phyloP scores from a whole-genome alignment of 2,888 invertebrate genomes.

The Drosophila siamana region DNA sequence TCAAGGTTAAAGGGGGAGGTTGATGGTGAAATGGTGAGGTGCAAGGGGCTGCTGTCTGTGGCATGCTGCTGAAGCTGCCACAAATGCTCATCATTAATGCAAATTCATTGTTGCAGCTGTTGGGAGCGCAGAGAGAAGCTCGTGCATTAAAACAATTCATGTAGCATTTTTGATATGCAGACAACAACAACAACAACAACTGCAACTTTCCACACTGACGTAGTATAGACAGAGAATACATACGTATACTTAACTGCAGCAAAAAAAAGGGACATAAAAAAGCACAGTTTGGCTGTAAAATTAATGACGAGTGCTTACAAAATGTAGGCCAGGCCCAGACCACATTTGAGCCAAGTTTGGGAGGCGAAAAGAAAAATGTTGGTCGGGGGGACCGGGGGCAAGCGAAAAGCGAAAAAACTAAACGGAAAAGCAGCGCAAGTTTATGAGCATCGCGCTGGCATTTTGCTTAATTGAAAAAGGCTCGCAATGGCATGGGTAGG shows the following conservation, averaged over 20 bases:
- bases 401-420: slow-evolving; percentile 24
- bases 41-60: slow-evolving; percentile 18
- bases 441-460: slow-evolving; percentile 69
- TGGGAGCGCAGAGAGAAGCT: slow-evolving; percentile 29
- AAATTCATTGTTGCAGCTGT: slow-evolving; percentile 73
- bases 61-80: slow-evolving; percentile 26
- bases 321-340: slow-evolving; percentile 69
- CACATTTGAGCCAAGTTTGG: slow-evolving; percentile 41
- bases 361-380: slow-evolving; percentile 7
- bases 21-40: slow-evolving; percentile 1
- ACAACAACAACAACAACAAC: slow-evolving; percentile 32
- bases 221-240: slow-evolving; percentile 9
- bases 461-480: slow-evolving; percentile 78
- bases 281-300: slow-evolving; percentile 61
- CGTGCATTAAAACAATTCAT: slow-evolving; percentile 71
- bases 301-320: slow-evolving; percentile 68
- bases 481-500: slow-evolving; percentile 49
- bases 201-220: slow-evolving; percentile 52
- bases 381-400: no score
- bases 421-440: slow-evolving; percentile 50
- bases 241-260: slow-evolving; percentile 8
- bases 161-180: slow-evolving; percentile 68
- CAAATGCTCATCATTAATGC: slow-evolving; percentile 75
- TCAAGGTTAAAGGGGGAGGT: slow-evolving; percentile 44
- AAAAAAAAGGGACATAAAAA: slow-evolving; percentile 43